These are phyloP conservation scores for Campopleginae sp. DNA, from an alignment of 2,888 invertebrate genomes.

Conservation along the genomic window DNA sequence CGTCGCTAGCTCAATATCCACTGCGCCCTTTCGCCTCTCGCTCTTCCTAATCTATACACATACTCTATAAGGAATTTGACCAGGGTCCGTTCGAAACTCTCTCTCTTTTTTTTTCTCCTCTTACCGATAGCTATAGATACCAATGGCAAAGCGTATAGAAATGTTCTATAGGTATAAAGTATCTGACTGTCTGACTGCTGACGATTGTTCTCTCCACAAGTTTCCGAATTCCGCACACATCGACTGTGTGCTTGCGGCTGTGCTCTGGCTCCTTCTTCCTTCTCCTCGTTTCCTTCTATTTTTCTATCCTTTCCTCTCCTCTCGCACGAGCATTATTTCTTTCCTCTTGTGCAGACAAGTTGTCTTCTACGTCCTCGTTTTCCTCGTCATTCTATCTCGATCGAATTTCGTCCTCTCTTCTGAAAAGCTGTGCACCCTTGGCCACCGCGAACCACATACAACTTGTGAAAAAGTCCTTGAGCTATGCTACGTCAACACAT, in stretches of 20 bases:
- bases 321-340: constrained; percentile 24
- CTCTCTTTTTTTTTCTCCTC: not conserved
- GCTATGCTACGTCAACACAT: constrained; percentile 57
- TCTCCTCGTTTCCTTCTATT: not conserved
- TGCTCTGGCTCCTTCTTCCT: constrained; percentile 16
- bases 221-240: constrained; percentile 65
- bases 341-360: constrained; percentile 23
- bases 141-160: not conserved
- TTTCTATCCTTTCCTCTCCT: not conserved
- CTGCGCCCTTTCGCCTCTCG: constrained; percentile 1
- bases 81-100: constrained; percentile 11
- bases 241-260: constrained; percentile 48
- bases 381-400: constrained; percentile 36
- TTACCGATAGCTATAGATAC: constrained; percentile 8
- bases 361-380: constrained; percentile 33
- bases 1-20: not conserved
- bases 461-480: constrained; percentile 40
- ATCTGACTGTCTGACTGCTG: constrained; percentile 46
- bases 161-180: not conserved
- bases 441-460: constrained; percentile 13
- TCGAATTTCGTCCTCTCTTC: constrained; percentile 19
- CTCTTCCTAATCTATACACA: not conserved
- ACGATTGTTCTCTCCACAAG: constrained; percentile 65
- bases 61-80: constrained; percentile 22
- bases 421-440: not conserved